These are phyloP conservation scores for Agriopis aurantiaria DNA, from an alignment of 2,888 invertebrate species.

Conservation along the genomic window DNA sequence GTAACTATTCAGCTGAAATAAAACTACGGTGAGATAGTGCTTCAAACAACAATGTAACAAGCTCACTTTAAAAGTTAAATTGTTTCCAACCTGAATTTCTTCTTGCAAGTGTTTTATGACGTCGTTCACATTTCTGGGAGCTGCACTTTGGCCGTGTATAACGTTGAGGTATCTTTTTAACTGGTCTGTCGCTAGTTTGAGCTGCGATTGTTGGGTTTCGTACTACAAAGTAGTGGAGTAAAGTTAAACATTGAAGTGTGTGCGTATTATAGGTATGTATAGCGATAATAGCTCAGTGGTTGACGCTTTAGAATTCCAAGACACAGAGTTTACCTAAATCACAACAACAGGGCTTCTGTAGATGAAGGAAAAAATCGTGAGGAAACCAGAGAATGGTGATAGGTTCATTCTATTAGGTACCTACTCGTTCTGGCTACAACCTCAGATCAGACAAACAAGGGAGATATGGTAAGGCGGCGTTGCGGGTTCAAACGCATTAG, in stretches of 20 bases:
- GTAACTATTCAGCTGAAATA: constrained; percentile 88
- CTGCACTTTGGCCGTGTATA: constrained; percentile 81
- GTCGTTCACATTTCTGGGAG: constrained; percentile 86
- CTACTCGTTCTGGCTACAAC: too few species aligned
- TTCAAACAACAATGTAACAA: constrained; percentile 40
- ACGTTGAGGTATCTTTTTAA: constrained; percentile 89
- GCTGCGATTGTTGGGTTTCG: constrained; percentile 77
- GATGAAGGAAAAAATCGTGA: too few species aligned
- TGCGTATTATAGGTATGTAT: too few species aligned
- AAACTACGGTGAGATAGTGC: constrained; percentile 39
- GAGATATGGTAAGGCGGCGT: too few species aligned
- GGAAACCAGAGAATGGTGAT: too few species aligned
- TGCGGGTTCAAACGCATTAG: too few species aligned
- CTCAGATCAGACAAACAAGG: too few species aligned
- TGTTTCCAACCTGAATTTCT: constrained; percentile 87
- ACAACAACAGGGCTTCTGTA: too few species aligned
- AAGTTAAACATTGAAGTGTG: constrained; percentile 13
- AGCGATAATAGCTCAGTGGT: too few species aligned
- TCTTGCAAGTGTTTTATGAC: constrained; percentile 91
- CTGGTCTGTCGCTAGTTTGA: constrained; percentile 83
- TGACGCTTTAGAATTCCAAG: too few species aligned
- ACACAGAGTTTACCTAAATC: too few species aligned
- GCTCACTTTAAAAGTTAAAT: constrained; percentile 35
- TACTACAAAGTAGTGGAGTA: constrained; percentile 60
- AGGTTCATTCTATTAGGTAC: too few species aligned